phyloP scores from a whole-genome alignment of 2,888 invertebrate species.

The Pammene aurita region DNA sequence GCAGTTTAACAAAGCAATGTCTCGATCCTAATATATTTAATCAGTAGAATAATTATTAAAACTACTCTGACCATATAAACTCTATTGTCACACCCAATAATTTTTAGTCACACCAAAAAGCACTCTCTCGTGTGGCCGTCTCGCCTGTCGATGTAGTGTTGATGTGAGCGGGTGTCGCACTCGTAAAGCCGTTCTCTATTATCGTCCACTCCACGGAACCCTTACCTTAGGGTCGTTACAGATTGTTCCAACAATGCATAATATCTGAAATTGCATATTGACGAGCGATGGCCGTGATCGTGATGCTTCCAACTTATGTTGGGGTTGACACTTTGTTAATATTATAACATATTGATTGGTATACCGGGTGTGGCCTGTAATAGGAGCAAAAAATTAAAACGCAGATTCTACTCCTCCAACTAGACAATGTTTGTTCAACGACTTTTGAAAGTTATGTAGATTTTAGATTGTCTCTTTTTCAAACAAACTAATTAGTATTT shows the following conservation, averaged over 20 bases:
- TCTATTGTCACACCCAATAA: slow-evolving; percentile 43
- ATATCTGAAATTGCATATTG: slow-evolving; percentile 45
- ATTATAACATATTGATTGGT: background rate
- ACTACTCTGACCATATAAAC: background rate
- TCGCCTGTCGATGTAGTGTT: slow-evolving; percentile 62
- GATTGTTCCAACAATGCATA: slow-evolving; percentile 52
- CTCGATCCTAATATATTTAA: no score
- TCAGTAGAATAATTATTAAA: background rate
- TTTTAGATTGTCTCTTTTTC: no score
- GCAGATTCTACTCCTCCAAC: no score
- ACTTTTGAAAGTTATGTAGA: no score
- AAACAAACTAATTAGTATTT: no score
- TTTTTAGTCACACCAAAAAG: slow-evolving; percentile 51
- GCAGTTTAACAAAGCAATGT: no score
- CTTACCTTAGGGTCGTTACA: slow-evolving; percentile 60
- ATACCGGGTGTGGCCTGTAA: no score
- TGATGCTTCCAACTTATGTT: slow-evolving; percentile 8
- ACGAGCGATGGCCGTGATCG: slow-evolving; percentile 23
- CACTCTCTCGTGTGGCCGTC: slow-evolving; percentile 45
- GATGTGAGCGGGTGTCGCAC: slow-evolving; percentile 75
- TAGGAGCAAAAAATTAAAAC: no score
- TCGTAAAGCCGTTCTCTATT: slow-evolving; percentile 78
- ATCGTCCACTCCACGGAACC: slow-evolving; percentile 65
- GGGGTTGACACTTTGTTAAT: slow-evolving; percentile 1
- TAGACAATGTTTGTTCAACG: no score